These are phyloP conservation scores for Notolepis coatsorum DNA, from an alignment of 2,797 vertebrate genomes.

Conservation along the genomic window DNA sequence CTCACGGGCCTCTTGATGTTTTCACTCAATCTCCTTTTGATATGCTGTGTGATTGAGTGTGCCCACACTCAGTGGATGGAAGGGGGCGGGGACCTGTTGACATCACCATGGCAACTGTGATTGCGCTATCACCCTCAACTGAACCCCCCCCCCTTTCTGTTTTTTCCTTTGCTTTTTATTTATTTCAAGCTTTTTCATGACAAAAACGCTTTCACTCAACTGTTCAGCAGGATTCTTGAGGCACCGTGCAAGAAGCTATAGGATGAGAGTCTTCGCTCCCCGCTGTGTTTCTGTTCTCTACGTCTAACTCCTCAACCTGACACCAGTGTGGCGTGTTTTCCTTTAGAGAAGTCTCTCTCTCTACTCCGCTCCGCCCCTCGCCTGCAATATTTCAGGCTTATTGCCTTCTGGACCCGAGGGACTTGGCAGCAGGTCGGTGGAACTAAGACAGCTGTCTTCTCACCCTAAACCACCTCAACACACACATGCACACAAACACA, in stretches of 20 bases:
- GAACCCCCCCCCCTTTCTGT: neutral
- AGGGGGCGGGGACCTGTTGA: constrained; percentile 37
- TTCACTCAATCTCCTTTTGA: constrained; percentile 4
- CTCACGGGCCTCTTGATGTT: neutral
- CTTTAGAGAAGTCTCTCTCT: constrained; percentile 22
- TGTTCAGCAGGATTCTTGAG: too few relatives aligned
- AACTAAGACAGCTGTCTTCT: constrained; percentile 22
- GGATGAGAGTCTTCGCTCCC: too few relatives aligned
- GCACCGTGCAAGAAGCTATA: too few relatives aligned
- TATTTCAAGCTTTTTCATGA: too few relatives aligned
- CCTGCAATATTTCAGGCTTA: constrained; percentile 19
- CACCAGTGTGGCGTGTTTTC: constrained; percentile 27
- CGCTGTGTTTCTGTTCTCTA: too few relatives aligned
- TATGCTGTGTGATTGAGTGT: constrained; percentile 33
- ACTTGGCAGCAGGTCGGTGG: constrained; percentile 7
- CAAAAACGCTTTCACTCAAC: too few relatives aligned
- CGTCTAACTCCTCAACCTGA: constrained; percentile 27
- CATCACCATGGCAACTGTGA: constrained; percentile 50
- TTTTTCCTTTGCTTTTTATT: neutral
- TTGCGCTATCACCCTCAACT: constrained; percentile 21
- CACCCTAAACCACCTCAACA: constrained; percentile 8
- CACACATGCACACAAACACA: neutral
- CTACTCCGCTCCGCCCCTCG: neutral
- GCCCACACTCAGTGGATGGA: constrained; percentile 19
- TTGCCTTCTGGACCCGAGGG: constrained; percentile 6